Base-by-base conservation (phyloP, 2,797 vertebrate species). In the Todus mexicanus region DNA sequence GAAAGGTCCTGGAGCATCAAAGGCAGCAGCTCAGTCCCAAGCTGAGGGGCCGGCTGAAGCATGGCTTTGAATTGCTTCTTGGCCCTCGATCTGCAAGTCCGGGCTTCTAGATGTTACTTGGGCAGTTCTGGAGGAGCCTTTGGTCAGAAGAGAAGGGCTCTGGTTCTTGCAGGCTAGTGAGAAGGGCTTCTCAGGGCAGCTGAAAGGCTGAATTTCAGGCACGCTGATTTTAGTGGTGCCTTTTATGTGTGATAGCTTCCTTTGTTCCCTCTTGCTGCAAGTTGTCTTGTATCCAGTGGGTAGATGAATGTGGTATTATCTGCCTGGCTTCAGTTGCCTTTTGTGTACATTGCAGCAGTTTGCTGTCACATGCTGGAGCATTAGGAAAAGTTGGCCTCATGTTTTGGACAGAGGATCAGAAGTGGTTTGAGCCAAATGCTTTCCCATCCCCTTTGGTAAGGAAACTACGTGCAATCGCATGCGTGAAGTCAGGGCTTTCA, bases 281-380 rank as follows among this genome's bases (percentile, higher is more conserved):
- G 84, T 77, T 90, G 89, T 92, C 76, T 45, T 63, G 76, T 70
- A 25, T 75, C 87, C 92, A 95, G 77, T 21, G 3, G 15, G 26
- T 16, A 26, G 93, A 81, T 96, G 94, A 95, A 93, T 92, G 91
- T 90, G 91, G 60, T 51, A 93, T 95, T 96, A 93, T 95, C 92
- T 1, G 2, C 82, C 56, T 38, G 87, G 90, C 84, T 84, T 89
- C 65, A 87, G 84, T 72, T 84, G 92, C 92, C 90, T 81, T 75
- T 92, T 88, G 82, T 95, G 91, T 54, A 11, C 18, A 48, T 78
- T 63, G 51, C 75, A 87, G 88, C 90, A 64, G 80, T 90, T 82
- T 27, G 7, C 73, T 92, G 93, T 95, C 94, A 96, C 96, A 86
- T 94, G 95, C 81, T 90, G 87, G 75, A 93, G 86, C 76, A 15